phyloP scores from a whole-genome alignment of 1,140 invertebrate genomes.

The Micrasema minimum region DNA sequence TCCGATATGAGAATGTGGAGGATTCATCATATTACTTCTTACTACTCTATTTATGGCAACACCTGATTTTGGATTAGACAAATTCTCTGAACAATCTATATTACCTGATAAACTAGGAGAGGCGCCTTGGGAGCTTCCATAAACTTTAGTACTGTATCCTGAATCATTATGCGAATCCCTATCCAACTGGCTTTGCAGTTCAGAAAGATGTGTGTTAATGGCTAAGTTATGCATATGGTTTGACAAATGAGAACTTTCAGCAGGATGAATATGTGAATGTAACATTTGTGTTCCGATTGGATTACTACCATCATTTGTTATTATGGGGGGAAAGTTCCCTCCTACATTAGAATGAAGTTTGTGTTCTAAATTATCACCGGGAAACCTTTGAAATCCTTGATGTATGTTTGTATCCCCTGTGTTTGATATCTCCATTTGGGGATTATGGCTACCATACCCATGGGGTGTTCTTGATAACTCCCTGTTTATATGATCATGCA shows the following conservation, averaged over 20 bases:
- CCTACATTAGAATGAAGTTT: slow-evolving; percentile 53
- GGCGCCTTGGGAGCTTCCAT: slow-evolving; percentile 80
- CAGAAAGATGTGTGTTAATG: slow-evolving; percentile 65
- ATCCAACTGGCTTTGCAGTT: slow-evolving; percentile 67
- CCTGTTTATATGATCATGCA: slow-evolving; percentile 65
- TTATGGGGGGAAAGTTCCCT: slow-evolving; percentile 53
- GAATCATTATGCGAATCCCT: slow-evolving; percentile 80
- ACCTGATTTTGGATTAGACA: slow-evolving; percentile 45
- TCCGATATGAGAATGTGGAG: slow-evolving; percentile 56
- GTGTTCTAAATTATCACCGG: slow-evolving; percentile 54
- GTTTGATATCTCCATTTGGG: slow-evolving; percentile 64
- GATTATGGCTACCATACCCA: slow-evolving; percentile 64
- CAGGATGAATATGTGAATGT: slow-evolving; percentile 15
- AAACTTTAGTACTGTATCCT: slow-evolving; percentile 81
- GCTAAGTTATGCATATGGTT: slow-evolving; percentile 63
- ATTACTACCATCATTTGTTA: slow-evolving; percentile 55
- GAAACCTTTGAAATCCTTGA: slow-evolving; percentile 60
- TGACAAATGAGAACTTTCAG: slow-evolving; percentile 58
- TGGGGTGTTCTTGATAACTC: slow-evolving; percentile 64
- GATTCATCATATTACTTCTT: slow-evolving; percentile 45
- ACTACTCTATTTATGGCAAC: slow-evolving; percentile 47
- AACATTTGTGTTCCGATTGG: slow-evolving; percentile 35
- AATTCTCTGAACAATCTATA: slow-evolving; percentile 60
- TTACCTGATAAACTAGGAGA: slow-evolving; percentile 79
- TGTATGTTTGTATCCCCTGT: slow-evolving; percentile 58